phyloP scores from a whole-genome alignment of 1,140 invertebrate genomes.

The Eurosta solidaginis region DNA sequence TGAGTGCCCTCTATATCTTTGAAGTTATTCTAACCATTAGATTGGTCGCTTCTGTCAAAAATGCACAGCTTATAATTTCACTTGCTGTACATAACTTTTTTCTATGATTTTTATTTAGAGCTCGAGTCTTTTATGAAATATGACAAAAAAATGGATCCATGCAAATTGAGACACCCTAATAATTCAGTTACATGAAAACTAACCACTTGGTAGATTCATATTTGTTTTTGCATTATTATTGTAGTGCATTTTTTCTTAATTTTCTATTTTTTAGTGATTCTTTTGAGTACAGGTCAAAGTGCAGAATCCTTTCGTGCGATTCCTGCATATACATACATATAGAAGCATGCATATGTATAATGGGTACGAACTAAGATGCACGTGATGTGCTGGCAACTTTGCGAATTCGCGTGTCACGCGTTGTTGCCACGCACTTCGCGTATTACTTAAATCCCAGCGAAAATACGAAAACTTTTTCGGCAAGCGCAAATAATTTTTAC shows the following conservation, averaged over 20 bases:
- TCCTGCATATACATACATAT: not conserved
- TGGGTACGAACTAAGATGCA: not conserved
- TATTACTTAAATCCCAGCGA: slow-evolving; percentile 27
- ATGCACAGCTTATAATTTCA: no score
- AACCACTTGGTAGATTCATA: no score
- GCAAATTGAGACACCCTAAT: no score
- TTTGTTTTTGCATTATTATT: not conserved
- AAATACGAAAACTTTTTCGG: slow-evolving; percentile 26
- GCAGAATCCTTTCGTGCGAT: not conserved
- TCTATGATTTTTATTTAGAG: no score
- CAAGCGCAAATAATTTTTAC: not conserved
- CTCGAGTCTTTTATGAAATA: no score
- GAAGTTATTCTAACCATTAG: no score
- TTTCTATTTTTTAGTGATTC: not conserved
- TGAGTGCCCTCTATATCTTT: no score
- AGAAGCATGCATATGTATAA: not conserved
- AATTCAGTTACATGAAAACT: no score
- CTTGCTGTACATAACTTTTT: no score
- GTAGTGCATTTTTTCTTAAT: not conserved
- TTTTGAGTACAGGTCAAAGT: not conserved
- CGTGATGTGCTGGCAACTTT: slow-evolving; percentile 17
- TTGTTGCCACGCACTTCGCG: slow-evolving; percentile 1
- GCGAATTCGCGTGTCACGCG: slow-evolving; percentile 3
- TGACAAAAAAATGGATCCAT: no score
- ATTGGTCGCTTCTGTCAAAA: no score